Base-by-base conservation (phyloP, 2,797 vertebrate genomes). In the Selene dorsalis region DNA sequence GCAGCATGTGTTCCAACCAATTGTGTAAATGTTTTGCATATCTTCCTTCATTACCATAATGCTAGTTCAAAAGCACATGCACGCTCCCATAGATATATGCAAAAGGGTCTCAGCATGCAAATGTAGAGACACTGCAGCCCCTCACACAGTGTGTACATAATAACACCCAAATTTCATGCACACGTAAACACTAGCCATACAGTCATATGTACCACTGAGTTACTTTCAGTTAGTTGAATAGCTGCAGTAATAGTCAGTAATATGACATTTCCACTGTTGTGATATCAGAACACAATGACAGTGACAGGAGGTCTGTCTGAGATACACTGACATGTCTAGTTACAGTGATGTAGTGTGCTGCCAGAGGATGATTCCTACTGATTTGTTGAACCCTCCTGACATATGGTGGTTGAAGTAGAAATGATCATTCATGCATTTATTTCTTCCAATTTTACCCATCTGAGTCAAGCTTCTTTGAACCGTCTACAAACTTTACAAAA, bases 21-120 rank as follows among this genome's bases (percentile, higher is more conserved):
- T 26, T 60, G 48, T 53, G 55, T 22, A 38, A 55, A 69, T 63
- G 39, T 62, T 76, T 63, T 4, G n/a, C n/a, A 41, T 61, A n/a
- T 55, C 60, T 55, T 24, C 17, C 30, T 38, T 66, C 3, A 11
- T 60, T 26, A 38, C 4, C 24, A 30, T 13, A 59, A 59, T n/a
- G 20, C 3, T 0, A 22, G 48, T 53, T 61, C 4, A 58, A 10
- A 69, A 53, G 30, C 26, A 39, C 2, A 47, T 2, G 2, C 65
- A 16, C 11, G 20, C n/a, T 16, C 18, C 4, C 16, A 45, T 28
- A 63, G 17, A 67, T 12, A 2, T 16, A 24, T 32, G 22, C 16
- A 18, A 2, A 56, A n/a, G 8, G 8, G 7, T 52, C 17, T 3
- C 35, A 63, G 7, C 16, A 1, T 69, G 61, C 11, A 56, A 56